These are phyloP conservation scores for Nasua narica DNA, from an alignment of 2,797 vertebrate species.

Conservation along the genomic window DNA sequence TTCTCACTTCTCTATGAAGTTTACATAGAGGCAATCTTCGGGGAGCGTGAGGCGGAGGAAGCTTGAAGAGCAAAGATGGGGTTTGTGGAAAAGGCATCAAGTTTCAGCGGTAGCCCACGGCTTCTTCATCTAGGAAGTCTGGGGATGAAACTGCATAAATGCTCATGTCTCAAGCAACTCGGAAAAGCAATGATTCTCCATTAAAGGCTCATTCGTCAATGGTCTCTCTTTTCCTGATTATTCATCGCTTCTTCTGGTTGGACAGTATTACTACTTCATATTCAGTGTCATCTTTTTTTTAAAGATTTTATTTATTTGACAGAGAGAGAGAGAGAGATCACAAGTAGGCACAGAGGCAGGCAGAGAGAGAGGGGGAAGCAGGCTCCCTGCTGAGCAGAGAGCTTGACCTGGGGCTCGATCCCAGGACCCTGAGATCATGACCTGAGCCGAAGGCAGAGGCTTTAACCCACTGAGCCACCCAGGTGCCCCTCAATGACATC, in stretches of 20 bases:
- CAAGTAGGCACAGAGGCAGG: too few species aligned
- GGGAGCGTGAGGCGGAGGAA: background rate
- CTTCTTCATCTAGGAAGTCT: conserved; percentile 6
- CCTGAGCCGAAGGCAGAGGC: background rate
- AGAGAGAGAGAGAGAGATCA: too few species aligned
- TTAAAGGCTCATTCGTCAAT: background rate
- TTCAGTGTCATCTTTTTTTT: too few species aligned
- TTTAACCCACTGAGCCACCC: background rate
- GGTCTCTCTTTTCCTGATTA: background rate
- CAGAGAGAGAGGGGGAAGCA: too few species aligned
- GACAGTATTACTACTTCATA: background rate
- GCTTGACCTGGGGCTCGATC: background rate
- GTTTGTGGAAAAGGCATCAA: background rate
- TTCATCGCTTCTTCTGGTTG: background rate
- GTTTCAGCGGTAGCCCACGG: background rate
- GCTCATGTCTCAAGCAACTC: background rate
- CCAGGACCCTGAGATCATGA: background rate
- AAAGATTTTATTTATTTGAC: too few species aligned
- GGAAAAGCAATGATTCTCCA: background rate
- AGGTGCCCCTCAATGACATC: background rate
- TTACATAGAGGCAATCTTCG: background rate
- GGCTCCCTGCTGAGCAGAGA: too few species aligned
- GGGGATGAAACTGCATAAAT: background rate
- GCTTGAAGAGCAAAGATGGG: background rate
- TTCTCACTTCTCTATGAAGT: background rate